Evolutionary conservation across 1,140 invertebrate species (phyloP).

Genomic region (Adelges cooleyi): DNA sequence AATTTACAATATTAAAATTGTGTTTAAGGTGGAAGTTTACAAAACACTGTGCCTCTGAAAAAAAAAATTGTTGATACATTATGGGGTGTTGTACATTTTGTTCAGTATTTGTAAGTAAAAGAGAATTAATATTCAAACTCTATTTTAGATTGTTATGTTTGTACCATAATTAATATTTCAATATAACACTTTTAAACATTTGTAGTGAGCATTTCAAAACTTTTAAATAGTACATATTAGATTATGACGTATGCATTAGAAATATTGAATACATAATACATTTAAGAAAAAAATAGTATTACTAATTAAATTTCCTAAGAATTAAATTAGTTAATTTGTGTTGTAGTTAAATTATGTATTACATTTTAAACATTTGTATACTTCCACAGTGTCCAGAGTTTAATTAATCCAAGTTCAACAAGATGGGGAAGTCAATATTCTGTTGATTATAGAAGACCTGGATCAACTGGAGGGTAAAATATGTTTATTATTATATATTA

Average conservation of each 20-base stretch:
- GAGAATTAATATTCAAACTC: too few species aligned
- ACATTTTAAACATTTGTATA: neutral
- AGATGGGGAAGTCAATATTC: slow-evolving; percentile 24
- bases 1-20: neutral
- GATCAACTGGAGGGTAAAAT: slow-evolving; percentile 12
- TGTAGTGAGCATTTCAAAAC: too few species aligned
- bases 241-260: too few species aligned
- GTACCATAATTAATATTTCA: too few species aligned
- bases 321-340: too few species aligned
- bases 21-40: slow-evolving; percentile 13
- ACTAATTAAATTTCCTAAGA: too few species aligned
- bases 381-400: slow-evolving; percentile 8
- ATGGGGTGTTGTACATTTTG: slow-evolving; percentile 15
- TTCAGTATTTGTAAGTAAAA: slow-evolving; percentile 12
- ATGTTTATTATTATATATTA: too few species aligned
- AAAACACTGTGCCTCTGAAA: neutral
- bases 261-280: too few species aligned
- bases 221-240: too few species aligned
- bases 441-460: slow-evolving; percentile 8
- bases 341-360: neutral
- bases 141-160: too few species aligned
- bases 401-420: slow-evolving; percentile 1
- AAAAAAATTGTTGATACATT: slow-evolving; percentile 8
- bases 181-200: too few species aligned
- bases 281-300: too few species aligned